A percentile compares a stretch with the other conserved stretches of the same genome.
These are phyloP conservation scores for Drosophila sucinea DNA, from an alignment of 1,140 invertebrate species.

Conservation along the genomic window DNA sequence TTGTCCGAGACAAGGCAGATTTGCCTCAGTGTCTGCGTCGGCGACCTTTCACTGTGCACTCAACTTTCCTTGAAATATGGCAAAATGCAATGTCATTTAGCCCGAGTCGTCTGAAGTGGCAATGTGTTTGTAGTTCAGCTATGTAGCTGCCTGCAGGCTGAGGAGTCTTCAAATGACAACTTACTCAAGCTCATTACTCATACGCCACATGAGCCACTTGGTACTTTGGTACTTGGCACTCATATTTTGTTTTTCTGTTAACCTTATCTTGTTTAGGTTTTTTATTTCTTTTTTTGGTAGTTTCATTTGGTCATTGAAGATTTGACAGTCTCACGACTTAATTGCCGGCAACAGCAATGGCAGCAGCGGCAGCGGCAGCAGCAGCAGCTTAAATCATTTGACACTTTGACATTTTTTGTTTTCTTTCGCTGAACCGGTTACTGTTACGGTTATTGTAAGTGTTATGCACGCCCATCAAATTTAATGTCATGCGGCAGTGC, in stretches of 20 bases:
- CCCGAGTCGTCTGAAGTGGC: neutral
- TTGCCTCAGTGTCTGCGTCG: slow-evolving; percentile 11
- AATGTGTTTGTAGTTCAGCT: neutral
- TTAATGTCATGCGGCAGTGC: slow-evolving; percentile 49
- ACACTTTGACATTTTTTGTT: slow-evolving; percentile 63
- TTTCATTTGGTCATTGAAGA: slow-evolving; percentile 36
- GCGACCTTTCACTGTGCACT: slow-evolving; percentile 33
- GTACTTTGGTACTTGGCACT: too few relatives aligned
- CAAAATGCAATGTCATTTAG: slow-evolving; percentile 41
- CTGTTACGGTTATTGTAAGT: slow-evolving; percentile 31
- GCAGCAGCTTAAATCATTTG: slow-evolving; percentile 54
- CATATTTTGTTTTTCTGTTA: slow-evolving; percentile 31
- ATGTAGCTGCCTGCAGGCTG: slow-evolving; percentile 9
- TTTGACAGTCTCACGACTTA: slow-evolving; percentile 53
- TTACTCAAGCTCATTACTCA: slow-evolving; percentile 29
- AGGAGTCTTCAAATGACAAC: slow-evolving; percentile 6
- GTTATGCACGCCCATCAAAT: slow-evolving; percentile 57
- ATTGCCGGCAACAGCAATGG: slow-evolving; percentile 37
- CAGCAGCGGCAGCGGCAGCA: neutral
- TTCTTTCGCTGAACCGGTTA: slow-evolving; percentile 44
- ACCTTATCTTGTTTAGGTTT: slow-evolving; percentile 35
- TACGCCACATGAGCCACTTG: slow-evolving; percentile 27
- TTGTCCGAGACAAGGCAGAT: slow-evolving; percentile 30
- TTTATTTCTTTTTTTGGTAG: slow-evolving; percentile 39
- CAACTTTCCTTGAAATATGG: slow-evolving; percentile 32